These are phyloP conservation scores for Emmelina monodactyla DNA, from an alignment of 2,888 invertebrate species.

Conservation along the genomic window DNA sequence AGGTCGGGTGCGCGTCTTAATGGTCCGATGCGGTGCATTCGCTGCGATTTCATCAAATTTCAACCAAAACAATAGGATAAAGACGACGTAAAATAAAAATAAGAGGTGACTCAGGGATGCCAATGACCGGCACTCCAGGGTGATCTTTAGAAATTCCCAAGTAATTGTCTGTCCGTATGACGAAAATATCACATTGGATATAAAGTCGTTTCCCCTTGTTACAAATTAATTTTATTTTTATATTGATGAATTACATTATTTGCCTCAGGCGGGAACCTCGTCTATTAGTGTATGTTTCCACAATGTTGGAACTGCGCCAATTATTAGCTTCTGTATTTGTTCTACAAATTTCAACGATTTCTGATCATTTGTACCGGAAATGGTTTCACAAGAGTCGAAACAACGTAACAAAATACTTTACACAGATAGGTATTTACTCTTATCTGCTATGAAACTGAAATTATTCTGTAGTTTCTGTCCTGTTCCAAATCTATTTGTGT, in stretches of 20 bases:
- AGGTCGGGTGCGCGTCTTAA: too few species aligned
- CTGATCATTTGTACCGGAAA: background rate
- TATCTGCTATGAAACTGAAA: too few species aligned
- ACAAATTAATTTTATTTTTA: conserved; percentile 60
- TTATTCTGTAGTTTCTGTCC: too few species aligned
- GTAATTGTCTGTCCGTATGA: conserved; percentile 44
- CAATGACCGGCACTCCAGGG: conserved; percentile 54
- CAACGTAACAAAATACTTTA: too few species aligned
- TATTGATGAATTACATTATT: conserved; percentile 54
- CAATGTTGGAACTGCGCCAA: conserved; percentile 18
- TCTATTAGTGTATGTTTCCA: conserved; percentile 10
- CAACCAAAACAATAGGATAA: conserved; percentile 6
- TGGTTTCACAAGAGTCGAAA: background rate
- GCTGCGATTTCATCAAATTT: too few species aligned
- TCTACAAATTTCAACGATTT: background rate
- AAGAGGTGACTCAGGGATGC: conserved; percentile 55
- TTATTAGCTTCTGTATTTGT: conserved; percentile 1
- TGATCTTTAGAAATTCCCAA: conserved; percentile 63
- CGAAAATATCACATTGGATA: conserved; percentile 51
- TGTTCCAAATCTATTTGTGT: too few species aligned
- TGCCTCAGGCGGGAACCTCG: conserved; percentile 24
- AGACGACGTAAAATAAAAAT: conserved; percentile 48
- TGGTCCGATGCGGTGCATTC: too few species aligned
- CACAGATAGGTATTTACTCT: too few species aligned
- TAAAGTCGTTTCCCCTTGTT: conserved; percentile 40